Evolutionary conservation across 64 coral and sea anemone genomes (phyloP), one percentile per base, ranked within the genome.

Genomic region (Montipora foliosa): DNA sequence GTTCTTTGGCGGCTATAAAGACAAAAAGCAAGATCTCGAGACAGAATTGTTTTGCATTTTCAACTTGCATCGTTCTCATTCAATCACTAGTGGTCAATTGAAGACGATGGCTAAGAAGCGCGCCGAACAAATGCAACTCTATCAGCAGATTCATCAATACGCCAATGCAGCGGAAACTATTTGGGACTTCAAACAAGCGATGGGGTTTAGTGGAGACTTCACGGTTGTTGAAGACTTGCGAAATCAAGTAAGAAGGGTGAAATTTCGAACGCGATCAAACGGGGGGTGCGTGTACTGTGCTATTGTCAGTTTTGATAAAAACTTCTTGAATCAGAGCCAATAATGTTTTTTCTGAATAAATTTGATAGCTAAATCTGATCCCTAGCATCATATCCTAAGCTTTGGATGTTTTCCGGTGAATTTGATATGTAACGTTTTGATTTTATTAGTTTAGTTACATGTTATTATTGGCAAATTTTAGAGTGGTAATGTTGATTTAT

Each of bases 131-230:
- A 89, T 94, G 21, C 61, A 45, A 7, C 37, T n/a, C 21, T 94
- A 94, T 21, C 88, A 79, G 3, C 47, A 85, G 1, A 44, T 94
- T 67, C 24, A 77, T 47, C 16, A 90, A 9, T 84, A 94, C 58
- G 62, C 66, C 21, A 69, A 19, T 37, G 93, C 93, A 6, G 79
- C 93, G 48, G 93, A 94, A 8, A 82, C 80, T 29, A 72, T 94
- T 45, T 94, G 93, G 93, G 48, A 85, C 6, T 94, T 94, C 60
- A 94, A 94, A 53, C 44, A 94, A 45, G 79, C 87, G 15, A 76
- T 94, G 77, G 70, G 72, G 3, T 67, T 94, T 13, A 85, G 16
- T 10, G 93, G 93, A 24, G 78, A 94, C 58, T 94, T 94, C 76
- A 51, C 45, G 14, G 21, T 94, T 82, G 19, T 94, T 11, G 79